These are phyloP conservation scores for Stenodema calcarata DNA, from an alignment of 2,888 invertebrate genomes.

Conservation along the genomic window DNA sequence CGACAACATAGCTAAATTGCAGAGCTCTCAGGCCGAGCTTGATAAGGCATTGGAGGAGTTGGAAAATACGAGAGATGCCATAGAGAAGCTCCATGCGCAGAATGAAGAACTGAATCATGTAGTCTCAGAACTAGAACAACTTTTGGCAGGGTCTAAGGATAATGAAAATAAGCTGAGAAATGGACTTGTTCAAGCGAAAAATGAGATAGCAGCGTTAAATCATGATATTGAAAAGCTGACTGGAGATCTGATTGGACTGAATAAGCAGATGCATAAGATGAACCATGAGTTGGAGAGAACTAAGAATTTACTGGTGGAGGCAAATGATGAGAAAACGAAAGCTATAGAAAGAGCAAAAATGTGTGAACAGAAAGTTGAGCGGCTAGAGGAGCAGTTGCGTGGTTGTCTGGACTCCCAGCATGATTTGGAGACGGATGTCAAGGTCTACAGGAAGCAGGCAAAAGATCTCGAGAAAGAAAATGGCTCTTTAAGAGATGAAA, in stretches of 20 bases:
- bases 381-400: conserved; percentile 12
- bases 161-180: conserved; percentile 1
- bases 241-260: background rate
- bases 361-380: background rate
- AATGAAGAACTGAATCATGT: background rate
- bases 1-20: background rate
- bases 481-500: background rate
- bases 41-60: conserved; percentile 29
- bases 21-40: background rate
- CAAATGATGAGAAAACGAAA: conserved; percentile 39
- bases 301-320: background rate
- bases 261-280: conserved; percentile 8
- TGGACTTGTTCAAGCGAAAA: background rate
- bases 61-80: background rate
- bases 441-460: background rate
- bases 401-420: background rate
- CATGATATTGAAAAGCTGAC: conserved; percentile 8
- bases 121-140: background rate
- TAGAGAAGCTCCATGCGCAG: background rate
- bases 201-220: conserved; percentile 12
- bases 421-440: conserved; percentile 35
- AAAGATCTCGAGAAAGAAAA: conserved; percentile 1
- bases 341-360: conserved; percentile 14
- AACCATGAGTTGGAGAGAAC: conserved; percentile 27
- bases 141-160: background rate